phyloP scores from a whole-genome alignment of 2,888 invertebrate species.

The Cheilosia urbana region DNA sequence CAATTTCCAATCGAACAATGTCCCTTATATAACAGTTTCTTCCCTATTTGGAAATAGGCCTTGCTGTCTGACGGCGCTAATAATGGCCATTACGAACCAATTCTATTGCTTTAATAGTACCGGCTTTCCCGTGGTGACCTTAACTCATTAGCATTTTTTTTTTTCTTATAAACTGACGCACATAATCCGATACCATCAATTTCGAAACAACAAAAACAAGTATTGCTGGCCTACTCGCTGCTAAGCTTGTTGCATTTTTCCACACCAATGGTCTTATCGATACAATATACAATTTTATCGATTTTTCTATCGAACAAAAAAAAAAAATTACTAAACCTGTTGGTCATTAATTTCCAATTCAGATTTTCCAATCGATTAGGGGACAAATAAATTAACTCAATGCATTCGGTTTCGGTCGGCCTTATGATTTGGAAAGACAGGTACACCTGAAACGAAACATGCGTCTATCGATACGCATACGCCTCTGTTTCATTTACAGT shows the following conservation, averaged over 20 bases:
- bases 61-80: not conserved
- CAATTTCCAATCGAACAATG: not conserved
- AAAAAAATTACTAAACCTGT: not conserved
- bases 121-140: not conserved
- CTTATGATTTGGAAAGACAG: conserved; percentile 17
- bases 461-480: not conserved
- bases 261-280: too few species aligned
- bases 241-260: not conserved
- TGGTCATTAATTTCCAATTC: conserved; percentile 38
- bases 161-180: not conserved
- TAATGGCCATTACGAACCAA: not conserved
- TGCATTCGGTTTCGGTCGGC: conserved; percentile 10
- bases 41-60: not conserved
- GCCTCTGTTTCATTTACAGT: not conserved
- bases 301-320: not conserved
- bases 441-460: not conserved
- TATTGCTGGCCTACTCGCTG: not conserved
- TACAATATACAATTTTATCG: not conserved
- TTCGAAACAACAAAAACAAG: not conserved
- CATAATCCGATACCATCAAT: not conserved
- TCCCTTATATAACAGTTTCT: not conserved
- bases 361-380: conserved; percentile 42
- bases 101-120: not conserved
- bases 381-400: conserved; percentile 51
- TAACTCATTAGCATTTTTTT: not conserved